These are phyloP conservation scores for Aleiodes alternator DNA, from an alignment of 2,888 invertebrate genomes.

Conservation along the genomic window DNA sequence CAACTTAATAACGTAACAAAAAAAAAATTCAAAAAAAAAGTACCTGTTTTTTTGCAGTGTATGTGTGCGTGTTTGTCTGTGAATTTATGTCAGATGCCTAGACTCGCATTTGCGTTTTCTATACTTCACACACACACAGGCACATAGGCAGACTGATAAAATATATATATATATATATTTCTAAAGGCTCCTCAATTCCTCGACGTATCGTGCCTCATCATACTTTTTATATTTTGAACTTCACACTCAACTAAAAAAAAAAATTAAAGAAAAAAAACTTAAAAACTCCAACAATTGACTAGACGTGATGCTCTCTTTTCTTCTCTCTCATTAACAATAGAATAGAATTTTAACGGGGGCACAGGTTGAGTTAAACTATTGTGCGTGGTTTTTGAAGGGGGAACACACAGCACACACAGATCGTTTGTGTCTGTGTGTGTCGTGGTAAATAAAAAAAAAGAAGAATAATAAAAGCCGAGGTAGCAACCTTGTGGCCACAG, in stretches of 20 bases:
- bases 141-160: background rate
- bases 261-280: too few relatives aligned
- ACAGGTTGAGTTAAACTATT: constrained; percentile 10
- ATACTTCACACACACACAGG: constrained; percentile 5
- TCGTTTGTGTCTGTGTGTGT: constrained; percentile 42
- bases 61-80: background rate
- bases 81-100: constrained; percentile 6
- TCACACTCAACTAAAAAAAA: too few relatives aligned
- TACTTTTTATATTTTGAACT: background rate
- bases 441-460: background rate
- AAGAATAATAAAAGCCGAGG: constrained; percentile 22
- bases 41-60: constrained; percentile 3
- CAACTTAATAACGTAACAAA: background rate
- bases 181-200: background rate
- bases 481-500: constrained; percentile 61
- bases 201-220: background rate
- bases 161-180: too few relatives aligned
- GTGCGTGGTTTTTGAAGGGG: background rate
- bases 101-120: constrained; percentile 17
- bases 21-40: background rate
- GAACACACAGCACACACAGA: constrained; percentile 9
- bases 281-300: too few relatives aligned
- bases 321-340: background rate
- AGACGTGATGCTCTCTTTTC: background rate
- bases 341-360: background rate